These are phyloP conservation scores for Paralvinella palmiformis DNA, from an alignment of 1,140 invertebrate genomes.

Conservation along the genomic window DNA sequence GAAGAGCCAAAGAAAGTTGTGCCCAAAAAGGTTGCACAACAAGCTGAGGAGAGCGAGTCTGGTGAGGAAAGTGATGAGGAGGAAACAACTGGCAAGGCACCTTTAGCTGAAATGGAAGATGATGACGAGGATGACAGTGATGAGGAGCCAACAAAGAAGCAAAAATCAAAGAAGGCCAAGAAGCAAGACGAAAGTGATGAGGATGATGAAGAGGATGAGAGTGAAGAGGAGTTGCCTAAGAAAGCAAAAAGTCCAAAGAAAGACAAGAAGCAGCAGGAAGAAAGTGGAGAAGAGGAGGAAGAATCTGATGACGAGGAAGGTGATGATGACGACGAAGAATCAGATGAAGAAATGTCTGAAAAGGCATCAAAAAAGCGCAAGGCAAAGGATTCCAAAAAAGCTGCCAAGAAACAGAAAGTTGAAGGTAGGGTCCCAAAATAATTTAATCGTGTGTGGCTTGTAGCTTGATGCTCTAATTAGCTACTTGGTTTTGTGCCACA, in stretches of 20 bases:
- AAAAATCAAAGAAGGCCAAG: neutral
- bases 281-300: neutral
- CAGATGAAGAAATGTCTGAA: neutral
- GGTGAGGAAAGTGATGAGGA: too few species aligned
- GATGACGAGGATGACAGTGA: neutral
- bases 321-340: constrained; percentile 3
- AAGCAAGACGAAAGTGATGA: neutral
- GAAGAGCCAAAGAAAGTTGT: too few species aligned
- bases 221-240: neutral
- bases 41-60: too few species aligned
- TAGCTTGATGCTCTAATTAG: neutral
- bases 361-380: neutral
- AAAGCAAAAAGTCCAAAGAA: neutral
- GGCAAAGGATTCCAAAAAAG: neutral
- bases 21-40: too few species aligned
- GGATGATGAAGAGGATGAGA: neutral
- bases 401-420: neutral
- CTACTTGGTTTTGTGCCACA: neutral
- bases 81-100: too few species aligned
- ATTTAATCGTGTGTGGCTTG: neutral
- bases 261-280: neutral
- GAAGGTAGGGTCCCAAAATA: constrained; percentile 3
- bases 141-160: neutral
- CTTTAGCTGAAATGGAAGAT: too few species aligned
- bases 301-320: neutral